Evolutionary conservation across 2,113 vertebrate genomes (phyloP), one percentile per base, ranked within the genome.

Genomic region (Oncorhynchus nerka): DNA sequence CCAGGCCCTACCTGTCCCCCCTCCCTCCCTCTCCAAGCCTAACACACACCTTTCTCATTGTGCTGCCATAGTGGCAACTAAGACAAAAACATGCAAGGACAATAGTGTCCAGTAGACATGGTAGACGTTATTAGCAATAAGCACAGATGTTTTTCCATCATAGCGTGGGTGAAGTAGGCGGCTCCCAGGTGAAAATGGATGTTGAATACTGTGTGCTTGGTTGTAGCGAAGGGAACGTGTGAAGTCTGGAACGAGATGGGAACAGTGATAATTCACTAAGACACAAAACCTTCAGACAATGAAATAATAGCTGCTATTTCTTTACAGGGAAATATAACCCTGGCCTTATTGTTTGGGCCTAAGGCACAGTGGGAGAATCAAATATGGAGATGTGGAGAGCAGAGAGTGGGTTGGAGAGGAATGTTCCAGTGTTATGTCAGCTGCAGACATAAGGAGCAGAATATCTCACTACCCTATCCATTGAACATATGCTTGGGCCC

Each of bases 1-100:
- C 91, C 93, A 74, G 78, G 91, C 92, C 93, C 94, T 95, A 96
- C 95, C 95, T 96, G 94, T 90, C 88, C 80, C 75, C 85, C 92
- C 91, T 91, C 93, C 92, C 92, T 89, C 91, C 86, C 79, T 83
- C 80, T 20, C 26, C 34, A 86, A 82, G 85, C 92, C 22, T 49
- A 68, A 19, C 4, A 59, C 49, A 71, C 69, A 65, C 69, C 69
- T 67, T 67, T 80, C 67, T 82, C 70, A 78, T 84, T 86, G 73
- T 82, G 79, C 39, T 30, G 62, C 75, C 39, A 75, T 76, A 78
- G 84, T 81, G 76, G 73, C 57, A 74, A 86, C 70, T 71, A 77
- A 68, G 71, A 75, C 4, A 70, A 71, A 4, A 70, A 71, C 48
- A 19, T 68, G 67, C 13, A 34, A 9, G 66, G 28, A 32, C 32